A percentile compares a stretch with the other conserved stretches of the same genome.
These are phyloP conservation scores for Austrofundulus limnaeus DNA, from an alignment of 2,113 vertebrate genomes.

Conservation along the genomic window DNA sequence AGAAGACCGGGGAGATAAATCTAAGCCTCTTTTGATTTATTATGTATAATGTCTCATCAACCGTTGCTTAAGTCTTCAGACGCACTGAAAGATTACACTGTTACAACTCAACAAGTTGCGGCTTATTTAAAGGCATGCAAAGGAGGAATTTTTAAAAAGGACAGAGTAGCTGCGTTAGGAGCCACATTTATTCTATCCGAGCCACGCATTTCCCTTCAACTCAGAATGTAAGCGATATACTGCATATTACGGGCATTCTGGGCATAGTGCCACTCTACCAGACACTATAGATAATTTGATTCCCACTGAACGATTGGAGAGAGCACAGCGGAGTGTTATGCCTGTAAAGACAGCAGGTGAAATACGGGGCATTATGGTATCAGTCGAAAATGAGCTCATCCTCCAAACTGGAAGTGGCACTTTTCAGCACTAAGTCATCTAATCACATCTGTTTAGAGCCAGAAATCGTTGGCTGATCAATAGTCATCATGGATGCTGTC, in stretches of 20 bases:
- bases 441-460: slow-evolving; percentile 68
- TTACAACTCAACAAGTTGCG: slow-evolving; percentile 57
- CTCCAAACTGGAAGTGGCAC: slow-evolving; percentile 75
- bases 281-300: slow-evolving; percentile 74
- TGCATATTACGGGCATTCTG: slow-evolving; percentile 60
- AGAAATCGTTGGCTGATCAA: slow-evolving; percentile 73
- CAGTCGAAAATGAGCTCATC: slow-evolving; percentile 72
- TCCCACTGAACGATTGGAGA: slow-evolving; percentile 54
- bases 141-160: slow-evolving; percentile 37
- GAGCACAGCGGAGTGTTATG: slow-evolving; percentile 42
- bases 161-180: slow-evolving; percentile 35
- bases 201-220: slow-evolving; percentile 46
- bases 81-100: slow-evolving; percentile 63
- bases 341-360: slow-evolving; percentile 65
- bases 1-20: slow-evolving; percentile 67
- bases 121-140: slow-evolving; percentile 53
- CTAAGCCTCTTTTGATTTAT: slow-evolving; percentile 75
- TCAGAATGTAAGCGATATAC: slow-evolving; percentile 51
- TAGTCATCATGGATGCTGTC: slow-evolving; percentile 75
- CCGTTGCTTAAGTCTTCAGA: slow-evolving; percentile 66
- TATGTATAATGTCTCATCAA: slow-evolving; percentile 77
- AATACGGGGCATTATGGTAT: slow-evolving; percentile 57
- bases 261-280: slow-evolving; percentile 63
- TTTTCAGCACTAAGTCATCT: slow-evolving; percentile 70
- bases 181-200: slow-evolving; percentile 19